Evolutionary conservation across 1,140 invertebrate species (phyloP).

Genomic region (Scaptomyza pallida): DNA sequence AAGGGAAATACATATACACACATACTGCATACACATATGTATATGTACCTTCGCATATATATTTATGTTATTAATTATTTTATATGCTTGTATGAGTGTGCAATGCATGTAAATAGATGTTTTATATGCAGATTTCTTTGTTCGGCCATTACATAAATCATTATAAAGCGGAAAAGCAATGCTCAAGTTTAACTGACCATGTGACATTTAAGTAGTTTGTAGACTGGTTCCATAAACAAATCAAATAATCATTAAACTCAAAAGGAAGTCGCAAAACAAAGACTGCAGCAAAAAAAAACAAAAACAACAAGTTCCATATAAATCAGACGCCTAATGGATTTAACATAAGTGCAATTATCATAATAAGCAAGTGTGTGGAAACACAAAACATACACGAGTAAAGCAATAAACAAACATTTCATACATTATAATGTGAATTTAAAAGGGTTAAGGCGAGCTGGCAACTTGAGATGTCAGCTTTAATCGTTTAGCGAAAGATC

Average conservation of each 20-base stretch:
- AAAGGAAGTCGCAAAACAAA: constrained; percentile 17
- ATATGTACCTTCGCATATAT: neutral
- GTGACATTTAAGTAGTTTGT: constrained; percentile 71
- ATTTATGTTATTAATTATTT: constrained; percentile 43
- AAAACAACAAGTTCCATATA: constrained; percentile 11
- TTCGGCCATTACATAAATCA: constrained; percentile 47
- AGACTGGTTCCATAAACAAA: constrained; percentile 35
- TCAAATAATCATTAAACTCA: constrained; percentile 45
- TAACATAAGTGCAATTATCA: constrained; percentile 26
- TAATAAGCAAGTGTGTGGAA: neutral
- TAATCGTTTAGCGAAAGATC: too few species aligned
- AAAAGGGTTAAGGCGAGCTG: too few species aligned
- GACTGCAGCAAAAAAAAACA: neutral
- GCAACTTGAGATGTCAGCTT: too few species aligned
- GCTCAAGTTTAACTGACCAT: constrained; percentile 76
- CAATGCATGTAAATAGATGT: neutral
- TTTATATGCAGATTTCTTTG: constrained; percentile 48
- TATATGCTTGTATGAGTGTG: constrained; percentile 19
- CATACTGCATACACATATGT: neutral
- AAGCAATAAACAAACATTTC: neutral
- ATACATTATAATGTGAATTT: neutral
- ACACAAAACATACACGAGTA: neutral
- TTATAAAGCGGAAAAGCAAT: constrained; percentile 69
- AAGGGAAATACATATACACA: constrained; percentile 36
- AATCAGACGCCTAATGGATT: constrained; percentile 43